Conservation (phyloP, 1,140 invertebrate genomes). For the Mamestra configurata region DNA sequence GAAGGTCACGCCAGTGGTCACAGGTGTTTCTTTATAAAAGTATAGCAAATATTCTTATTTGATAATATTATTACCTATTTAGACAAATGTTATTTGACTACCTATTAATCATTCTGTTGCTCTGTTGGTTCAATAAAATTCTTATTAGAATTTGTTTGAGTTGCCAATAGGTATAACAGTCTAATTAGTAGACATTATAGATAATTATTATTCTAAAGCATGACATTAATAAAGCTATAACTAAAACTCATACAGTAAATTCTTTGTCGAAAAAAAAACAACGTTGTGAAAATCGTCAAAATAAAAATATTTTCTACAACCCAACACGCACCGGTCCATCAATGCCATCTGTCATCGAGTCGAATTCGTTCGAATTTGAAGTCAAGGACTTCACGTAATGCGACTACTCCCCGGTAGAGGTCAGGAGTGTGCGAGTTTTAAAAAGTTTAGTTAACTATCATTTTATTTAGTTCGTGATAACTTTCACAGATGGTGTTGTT, state of each 20-base stretch:
- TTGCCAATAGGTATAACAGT: neutral
- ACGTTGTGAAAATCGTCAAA: neutral
- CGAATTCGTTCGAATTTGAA: constrained; percentile 40
- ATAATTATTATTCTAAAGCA: too few species aligned
- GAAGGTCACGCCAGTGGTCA: constrained; percentile 61
- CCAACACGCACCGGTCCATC: too few species aligned
- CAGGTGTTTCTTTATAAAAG: constrained; percentile 60
- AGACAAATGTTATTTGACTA: constrained; percentile 48
- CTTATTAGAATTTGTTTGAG: neutral
- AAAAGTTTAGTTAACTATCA: constrained; percentile 56
- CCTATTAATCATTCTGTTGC: neutral
- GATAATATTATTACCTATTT: constrained; percentile 55
- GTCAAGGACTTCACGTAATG: constrained; percentile 51
- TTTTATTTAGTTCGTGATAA: constrained; percentile 61
- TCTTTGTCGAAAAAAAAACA: neutral
- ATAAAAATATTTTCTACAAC: neutral
- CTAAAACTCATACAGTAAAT: too few species aligned
- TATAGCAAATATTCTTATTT: constrained; percentile 57
- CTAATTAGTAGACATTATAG: neutral
- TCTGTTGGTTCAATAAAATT: neutral
- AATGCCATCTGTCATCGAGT: constrained; percentile 68
- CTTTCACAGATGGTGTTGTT: constrained; percentile 65
- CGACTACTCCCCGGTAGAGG: constrained; percentile 65
- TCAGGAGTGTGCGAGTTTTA: constrained; percentile 60
- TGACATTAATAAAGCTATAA: too few species aligned